Evolutionary conservation across 2,113 vertebrate genomes (phyloP).

Genomic region (Pipra filicauda): DNA sequence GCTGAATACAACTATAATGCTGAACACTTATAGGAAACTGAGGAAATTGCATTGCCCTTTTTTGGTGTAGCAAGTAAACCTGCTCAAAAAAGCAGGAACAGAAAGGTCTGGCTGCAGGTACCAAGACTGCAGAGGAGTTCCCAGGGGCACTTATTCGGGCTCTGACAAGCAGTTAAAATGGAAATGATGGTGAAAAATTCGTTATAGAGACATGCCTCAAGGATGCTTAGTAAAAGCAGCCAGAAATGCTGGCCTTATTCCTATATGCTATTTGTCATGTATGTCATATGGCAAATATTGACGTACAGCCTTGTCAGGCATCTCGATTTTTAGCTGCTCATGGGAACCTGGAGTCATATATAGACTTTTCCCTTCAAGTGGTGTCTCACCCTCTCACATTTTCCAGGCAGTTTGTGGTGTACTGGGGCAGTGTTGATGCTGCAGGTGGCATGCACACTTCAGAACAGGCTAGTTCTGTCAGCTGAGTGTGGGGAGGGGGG

Average conservation of each 20-base stretch:
- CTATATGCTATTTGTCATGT: not conserved
- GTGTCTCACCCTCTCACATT: not conserved
- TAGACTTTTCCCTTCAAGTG: not conserved
- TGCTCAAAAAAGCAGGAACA: not conserved
- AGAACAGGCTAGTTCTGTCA: not conserved
- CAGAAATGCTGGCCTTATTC: not conserved
- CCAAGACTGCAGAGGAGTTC: not conserved
- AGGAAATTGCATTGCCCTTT: not conserved
- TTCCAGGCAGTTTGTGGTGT: not conserved
- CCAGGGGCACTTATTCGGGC: not conserved
- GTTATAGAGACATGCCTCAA: not conserved
- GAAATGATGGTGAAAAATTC: not conserved
- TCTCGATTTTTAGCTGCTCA: not conserved
- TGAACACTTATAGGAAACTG: not conserved
- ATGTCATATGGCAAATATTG: not conserved
- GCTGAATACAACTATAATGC: not conserved
- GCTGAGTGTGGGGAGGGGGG: not conserved
- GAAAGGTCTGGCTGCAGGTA: not conserved
- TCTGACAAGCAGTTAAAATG: not conserved
- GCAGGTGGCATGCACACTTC: not conserved
- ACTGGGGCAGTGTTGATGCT: accelerated
- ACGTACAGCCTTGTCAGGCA: not conserved
- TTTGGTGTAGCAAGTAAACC: not conserved
- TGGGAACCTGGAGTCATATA: not conserved
- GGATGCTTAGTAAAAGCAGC: not conserved